Evolutionary conservation across 1,140 invertebrate species (phyloP), one percentile per base, ranked within the genome.

Genomic region (Polypedilum pembai): DNA sequence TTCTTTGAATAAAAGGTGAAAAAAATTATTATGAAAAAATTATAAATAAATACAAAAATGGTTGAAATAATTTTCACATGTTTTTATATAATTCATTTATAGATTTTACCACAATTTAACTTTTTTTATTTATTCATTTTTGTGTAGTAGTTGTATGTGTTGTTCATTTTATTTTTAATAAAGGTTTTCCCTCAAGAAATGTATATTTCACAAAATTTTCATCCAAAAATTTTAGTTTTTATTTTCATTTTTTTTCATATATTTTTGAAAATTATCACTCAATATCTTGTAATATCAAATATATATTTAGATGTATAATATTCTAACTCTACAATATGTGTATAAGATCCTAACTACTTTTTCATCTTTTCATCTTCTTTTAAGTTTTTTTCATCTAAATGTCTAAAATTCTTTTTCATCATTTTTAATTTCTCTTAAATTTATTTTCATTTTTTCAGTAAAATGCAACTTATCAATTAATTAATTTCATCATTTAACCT

Each of bases 121-220:
- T 56, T 56, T 12, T n/a, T 33, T 56, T 45, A 45, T 45, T 45
- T 10, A 7, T 41, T 41, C 10, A 41, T 56, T 56, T 15, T n/a
- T 56, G 45, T 56, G 45, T 56, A n/a, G 45, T 56, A n/a, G 41
- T 56, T 56, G 45, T 33, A 12, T 56, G 12, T 56, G 3, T 15
- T 56, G 45, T 56, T 56, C 12, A 56, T 15, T 56, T 56, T 12
- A 56, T 56, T 15, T 15, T 56, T 56, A 56, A 33, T 33, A 33
- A 33, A 33, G 24, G 5, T 33, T 33, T 56, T 12, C 20, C 17
- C 8, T 69, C 65, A 21, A 69, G 65, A 69, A 56, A 69, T 69
- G 65, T 69, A 69, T 69, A 69, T 69, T 69, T 69, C 65, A 56
- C 45, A 69, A 69, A 69, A 69, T 69, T 69, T 69, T 69, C 65